These are phyloP conservation scores for Ostrea edulis DNA, from an alignment of 1,140 invertebrate species.

Conservation along the genomic window DNA sequence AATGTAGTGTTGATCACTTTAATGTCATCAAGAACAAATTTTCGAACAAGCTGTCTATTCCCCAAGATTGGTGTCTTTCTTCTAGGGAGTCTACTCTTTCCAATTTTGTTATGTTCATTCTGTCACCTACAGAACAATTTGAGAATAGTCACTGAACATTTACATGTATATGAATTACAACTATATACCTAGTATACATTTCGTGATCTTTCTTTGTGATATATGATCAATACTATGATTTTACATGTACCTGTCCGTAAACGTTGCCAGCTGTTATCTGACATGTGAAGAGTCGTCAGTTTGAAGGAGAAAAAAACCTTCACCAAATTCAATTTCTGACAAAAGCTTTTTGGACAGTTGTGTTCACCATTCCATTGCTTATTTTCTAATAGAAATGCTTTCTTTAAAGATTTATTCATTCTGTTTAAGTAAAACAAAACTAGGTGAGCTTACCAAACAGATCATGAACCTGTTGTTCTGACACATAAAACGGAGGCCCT, in stretches of 20 bases:
- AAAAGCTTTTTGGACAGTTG: too few relatives aligned
- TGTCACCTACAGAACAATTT: not conserved
- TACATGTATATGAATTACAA: not conserved
- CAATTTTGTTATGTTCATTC: not conserved
- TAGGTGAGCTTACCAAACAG: not conserved
- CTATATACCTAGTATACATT: too few relatives aligned
- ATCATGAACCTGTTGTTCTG: constrained; percentile 4
- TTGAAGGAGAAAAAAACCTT: too few relatives aligned
- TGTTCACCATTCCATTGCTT: not conserved
- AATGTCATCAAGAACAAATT: not conserved
- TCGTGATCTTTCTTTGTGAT: too few relatives aligned
- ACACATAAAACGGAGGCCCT: constrained; percentile 30
- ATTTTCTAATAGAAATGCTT: not conserved
- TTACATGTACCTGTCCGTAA: too few relatives aligned
- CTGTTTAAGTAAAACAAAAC: not conserved
- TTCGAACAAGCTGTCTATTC: constrained; percentile 21
- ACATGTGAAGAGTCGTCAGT: too few relatives aligned
- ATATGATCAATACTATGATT: too few relatives aligned
- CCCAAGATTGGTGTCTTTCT: constrained; percentile 21
- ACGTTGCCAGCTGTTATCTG: too few relatives aligned
- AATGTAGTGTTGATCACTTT: not conserved
- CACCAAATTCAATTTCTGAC: too few relatives aligned
- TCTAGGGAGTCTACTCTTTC: not conserved
- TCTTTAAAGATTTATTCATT: not conserved
- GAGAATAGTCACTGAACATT: not conserved